Evolutionary conservation across 2,113 vertebrate species (phyloP), one percentile per base, ranked within the genome.

Genomic region (Campylorhamphus procurvoides): DNA sequence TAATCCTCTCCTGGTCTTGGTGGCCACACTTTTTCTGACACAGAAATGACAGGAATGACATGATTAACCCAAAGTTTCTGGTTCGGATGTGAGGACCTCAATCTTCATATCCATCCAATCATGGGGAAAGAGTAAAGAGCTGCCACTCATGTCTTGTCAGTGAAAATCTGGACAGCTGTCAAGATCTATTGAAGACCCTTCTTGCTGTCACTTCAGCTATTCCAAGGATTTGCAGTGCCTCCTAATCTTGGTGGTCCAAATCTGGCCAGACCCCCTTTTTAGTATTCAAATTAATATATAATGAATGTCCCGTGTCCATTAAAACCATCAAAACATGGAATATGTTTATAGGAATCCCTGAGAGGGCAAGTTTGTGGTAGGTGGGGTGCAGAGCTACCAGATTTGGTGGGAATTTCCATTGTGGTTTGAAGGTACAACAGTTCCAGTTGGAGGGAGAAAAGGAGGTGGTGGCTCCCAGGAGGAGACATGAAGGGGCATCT

Each of bases 281-380:
- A 33, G 3, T 40, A 20, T 39, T 49, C 47, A 27, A 50, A 63
- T 52, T 56, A 72, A 29, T 24, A n/a, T 6, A 4, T 13, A 22
- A 27, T 46, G 31, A 58, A 29, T 40, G 14, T 58, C 28, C 33
- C 7, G 14, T 42, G 35, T 17, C 68, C 52, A 33, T 24, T 40
- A n/a, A 9, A 75, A 42, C 11, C 10, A 16, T 28, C 14, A 59
- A 73, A 80, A 47, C 10, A 3, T 0, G 28, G 10, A 35, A 20
- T 15, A 5, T 4, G 28, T 0, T 0, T 9, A 15, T 27, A 28
- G 15, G 2, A 40, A 20, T 22, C 14, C n/a, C 31, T 10, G 35
- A 29, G 37, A 22, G 18, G 53, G 16, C 8, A 39, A 16, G 6
- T 50, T 71, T 69, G 31, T 53, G 59, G 33, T 28, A 24, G 42